Conservation (phyloP, 1,140 invertebrate genomes). For the Calosoma granatense region DNA sequence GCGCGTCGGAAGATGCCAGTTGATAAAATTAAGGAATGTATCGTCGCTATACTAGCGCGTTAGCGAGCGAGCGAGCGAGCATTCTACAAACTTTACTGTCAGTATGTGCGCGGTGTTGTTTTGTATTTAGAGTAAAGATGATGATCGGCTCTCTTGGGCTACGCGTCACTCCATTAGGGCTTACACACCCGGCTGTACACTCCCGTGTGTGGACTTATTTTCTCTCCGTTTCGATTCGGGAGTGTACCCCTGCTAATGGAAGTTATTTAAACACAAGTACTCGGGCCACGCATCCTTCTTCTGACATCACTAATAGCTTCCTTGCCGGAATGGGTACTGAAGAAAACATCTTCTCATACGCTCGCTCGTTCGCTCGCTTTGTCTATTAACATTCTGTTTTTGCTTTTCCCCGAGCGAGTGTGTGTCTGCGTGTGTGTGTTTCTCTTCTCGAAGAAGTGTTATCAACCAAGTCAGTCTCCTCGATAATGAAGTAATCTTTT, state of each 20-base stretch:
- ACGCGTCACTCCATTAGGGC: too few relatives aligned
- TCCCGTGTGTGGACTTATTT: neutral
- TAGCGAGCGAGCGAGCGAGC: too few relatives aligned
- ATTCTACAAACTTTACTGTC: too few relatives aligned
- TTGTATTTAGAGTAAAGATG: too few relatives aligned
- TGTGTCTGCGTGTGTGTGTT: too few relatives aligned
- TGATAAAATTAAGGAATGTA: too few relatives aligned
- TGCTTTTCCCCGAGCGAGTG: slow-evolving; percentile 10
- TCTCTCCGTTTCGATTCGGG: neutral
- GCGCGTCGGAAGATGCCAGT: too few relatives aligned
- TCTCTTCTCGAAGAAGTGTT: neutral
- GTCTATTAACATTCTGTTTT: slow-evolving; percentile 23
- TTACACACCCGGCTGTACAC: too few relatives aligned
- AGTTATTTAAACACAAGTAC: slow-evolving; percentile 31
- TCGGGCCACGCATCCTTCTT: slow-evolving; percentile 24
- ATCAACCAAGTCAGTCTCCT: neutral
- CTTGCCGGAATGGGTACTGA: slow-evolving; percentile 23
- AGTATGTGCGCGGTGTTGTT: too few relatives aligned
- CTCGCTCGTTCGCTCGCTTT: slow-evolving; percentile 13
- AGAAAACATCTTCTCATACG: slow-evolving; percentile 29
- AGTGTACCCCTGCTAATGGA: slow-evolving; percentile 24
- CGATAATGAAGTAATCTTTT: neutral
- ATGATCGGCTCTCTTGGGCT: too few relatives aligned
- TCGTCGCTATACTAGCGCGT: too few relatives aligned
- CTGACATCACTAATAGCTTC: slow-evolving; percentile 30